phyloP scores from a whole-genome alignment of 1,140 invertebrate genomes.

The Ceratosolen solmsi region DNA sequence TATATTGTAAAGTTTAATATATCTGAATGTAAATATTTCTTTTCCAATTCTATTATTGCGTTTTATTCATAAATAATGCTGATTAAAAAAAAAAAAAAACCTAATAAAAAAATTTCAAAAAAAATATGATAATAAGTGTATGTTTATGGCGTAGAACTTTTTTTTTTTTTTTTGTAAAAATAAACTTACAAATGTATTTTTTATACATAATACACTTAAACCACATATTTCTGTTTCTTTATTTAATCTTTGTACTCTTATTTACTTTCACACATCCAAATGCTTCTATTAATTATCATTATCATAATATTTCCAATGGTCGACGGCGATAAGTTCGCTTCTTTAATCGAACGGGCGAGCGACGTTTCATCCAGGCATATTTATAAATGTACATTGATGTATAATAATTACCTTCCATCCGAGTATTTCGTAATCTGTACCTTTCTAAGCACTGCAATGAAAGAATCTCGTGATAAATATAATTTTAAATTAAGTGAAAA shows the following conservation, averaged over 20 bases:
- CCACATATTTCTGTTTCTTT: slow-evolving; percentile 37
- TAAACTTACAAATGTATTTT: slow-evolving; percentile 50
- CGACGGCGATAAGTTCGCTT: background rate
- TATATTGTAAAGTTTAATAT: slow-evolving; percentile 38
- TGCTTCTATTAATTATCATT: background rate
- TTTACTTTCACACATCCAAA: background rate
- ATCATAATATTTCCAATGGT: background rate
- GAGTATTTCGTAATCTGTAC: background rate
- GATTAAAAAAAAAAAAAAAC: background rate
- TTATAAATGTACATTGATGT: background rate
- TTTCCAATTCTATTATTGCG: slow-evolving; percentile 57
- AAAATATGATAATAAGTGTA: slow-evolving; percentile 66
- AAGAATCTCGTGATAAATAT: too few relatives aligned
- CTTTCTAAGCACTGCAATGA: too few relatives aligned
- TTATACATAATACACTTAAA: slow-evolving; percentile 35
- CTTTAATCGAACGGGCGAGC: background rate
- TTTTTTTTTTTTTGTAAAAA: slow-evolving; percentile 63
- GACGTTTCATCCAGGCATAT: background rate
- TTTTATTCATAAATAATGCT: slow-evolving; percentile 51
- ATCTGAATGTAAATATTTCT: slow-evolving; percentile 69
- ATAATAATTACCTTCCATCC: background rate
- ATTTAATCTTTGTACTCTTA: background rate
- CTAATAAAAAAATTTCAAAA: slow-evolving; percentile 61
- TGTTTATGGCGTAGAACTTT: slow-evolving; percentile 56
- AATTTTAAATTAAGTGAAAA: too few relatives aligned